These are phyloP conservation scores for Peromyscus nudipes DNA, from an alignment of 2,797 vertebrate species.

Conservation along the genomic window DNA sequence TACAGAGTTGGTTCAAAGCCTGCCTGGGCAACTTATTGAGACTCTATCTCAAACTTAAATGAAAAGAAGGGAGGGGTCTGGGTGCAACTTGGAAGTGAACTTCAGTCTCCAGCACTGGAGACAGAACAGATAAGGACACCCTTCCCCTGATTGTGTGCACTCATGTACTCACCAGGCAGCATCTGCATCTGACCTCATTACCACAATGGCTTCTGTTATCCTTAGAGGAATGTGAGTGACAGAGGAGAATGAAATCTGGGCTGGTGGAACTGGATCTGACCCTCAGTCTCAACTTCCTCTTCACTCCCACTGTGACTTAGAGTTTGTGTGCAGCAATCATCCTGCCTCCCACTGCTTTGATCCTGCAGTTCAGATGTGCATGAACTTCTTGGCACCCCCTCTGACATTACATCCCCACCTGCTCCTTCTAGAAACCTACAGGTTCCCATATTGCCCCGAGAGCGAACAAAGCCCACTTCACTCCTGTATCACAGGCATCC, in stretches of 20 bases:
- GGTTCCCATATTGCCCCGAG: fast-evolving
- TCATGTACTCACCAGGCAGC: not conserved
- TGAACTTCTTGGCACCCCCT: not conserved
- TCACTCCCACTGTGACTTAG: not conserved
- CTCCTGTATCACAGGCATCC: fast-evolving
- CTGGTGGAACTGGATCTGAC: not conserved
- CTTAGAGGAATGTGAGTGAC: not conserved
- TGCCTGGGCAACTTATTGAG: not conserved
- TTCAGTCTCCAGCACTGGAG: not conserved
- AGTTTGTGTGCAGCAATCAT: too few relatives aligned
- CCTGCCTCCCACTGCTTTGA: fast-evolving
- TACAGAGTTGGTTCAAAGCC: not conserved
- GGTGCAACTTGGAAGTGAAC: not conserved
- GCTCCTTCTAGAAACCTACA: fast-evolving
- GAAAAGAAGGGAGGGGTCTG: too few relatives aligned
- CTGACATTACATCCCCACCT: fast-evolving
- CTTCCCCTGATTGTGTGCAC: not conserved
- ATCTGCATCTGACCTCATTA: not conserved
- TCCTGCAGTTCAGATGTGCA: fast-evolving
- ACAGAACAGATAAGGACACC: not conserved
- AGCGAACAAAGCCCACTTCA: fast-evolving
- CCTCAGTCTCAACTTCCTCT: not conserved
- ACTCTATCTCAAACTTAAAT: not conserved
- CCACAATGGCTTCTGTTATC: not conserved
- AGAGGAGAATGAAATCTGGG: not conserved